Conservation (phyloP, 1,140 invertebrate species). For the Vanessa tameamea region DNA sequence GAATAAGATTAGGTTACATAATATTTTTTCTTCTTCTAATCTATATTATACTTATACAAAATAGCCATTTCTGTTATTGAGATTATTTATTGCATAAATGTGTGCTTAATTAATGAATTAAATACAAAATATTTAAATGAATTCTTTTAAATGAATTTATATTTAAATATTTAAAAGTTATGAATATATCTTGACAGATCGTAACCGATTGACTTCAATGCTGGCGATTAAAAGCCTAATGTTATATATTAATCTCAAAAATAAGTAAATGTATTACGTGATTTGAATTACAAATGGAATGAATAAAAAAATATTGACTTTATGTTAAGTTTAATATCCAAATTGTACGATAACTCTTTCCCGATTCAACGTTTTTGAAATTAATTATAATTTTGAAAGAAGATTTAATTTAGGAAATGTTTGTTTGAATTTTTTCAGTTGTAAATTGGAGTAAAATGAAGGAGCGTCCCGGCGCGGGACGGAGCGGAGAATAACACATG, state of each 20-base stretch:
- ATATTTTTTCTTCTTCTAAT: too few relatives aligned
- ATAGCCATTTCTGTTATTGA: neutral
- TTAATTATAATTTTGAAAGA: constrained; percentile 40
- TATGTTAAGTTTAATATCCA: neutral
- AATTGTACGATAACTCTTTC: constrained; percentile 3
- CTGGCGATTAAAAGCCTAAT: too few relatives aligned
- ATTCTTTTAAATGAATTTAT: too few relatives aligned
- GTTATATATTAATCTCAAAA: neutral
- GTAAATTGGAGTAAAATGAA: constrained; percentile 80
- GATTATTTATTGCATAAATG: too few relatives aligned
- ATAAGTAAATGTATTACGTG: neutral
- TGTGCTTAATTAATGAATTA: too few relatives aligned
- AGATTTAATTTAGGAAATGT: constrained; percentile 58
- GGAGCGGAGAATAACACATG: constrained; percentile 79
- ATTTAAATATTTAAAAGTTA: too few relatives aligned
- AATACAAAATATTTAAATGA: too few relatives aligned
- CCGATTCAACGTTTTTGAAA: constrained; percentile 24
- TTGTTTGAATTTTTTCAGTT: constrained; percentile 78
- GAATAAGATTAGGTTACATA: too few relatives aligned
- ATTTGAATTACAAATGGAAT: neutral
- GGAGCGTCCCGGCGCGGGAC: constrained; percentile 76
- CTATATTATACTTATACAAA: too few relatives aligned
- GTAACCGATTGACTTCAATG: too few relatives aligned
- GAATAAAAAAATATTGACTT: too few relatives aligned
- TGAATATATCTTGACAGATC: too few relatives aligned